Conservation (phyloP, 1,140 invertebrate genomes). For the Aphidius ervi region DNA sequence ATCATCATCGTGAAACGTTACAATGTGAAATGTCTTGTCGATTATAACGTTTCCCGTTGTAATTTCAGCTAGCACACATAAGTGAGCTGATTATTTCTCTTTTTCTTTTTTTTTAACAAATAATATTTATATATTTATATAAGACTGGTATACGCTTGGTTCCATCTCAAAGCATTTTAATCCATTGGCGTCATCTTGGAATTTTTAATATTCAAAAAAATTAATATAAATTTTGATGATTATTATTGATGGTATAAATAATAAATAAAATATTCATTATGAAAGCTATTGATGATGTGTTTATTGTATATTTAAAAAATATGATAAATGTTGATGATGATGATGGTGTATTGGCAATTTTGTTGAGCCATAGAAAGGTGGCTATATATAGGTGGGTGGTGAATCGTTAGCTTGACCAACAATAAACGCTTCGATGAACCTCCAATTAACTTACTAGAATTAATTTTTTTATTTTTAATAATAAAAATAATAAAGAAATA, state of each 20-base stretch:
- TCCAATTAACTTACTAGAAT: slow-evolving; percentile 22
- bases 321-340: not conserved
- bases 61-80: too few species aligned
- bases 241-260: not conserved
- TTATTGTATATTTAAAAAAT: too few species aligned
- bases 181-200: slow-evolving; percentile 39
- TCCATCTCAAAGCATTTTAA: slow-evolving; percentile 52
- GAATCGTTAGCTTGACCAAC: slow-evolving; percentile 3
- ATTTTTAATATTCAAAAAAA: slow-evolving; percentile 12
- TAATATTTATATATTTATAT: slow-evolving; percentile 50
- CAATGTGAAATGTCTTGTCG: too few species aligned
- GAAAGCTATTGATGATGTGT: too few species aligned
- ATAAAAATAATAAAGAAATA: slow-evolving; percentile 36
- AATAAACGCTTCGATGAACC: slow-evolving; percentile 23
- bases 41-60: too few species aligned
- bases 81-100: too few species aligned
- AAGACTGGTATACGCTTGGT: slow-evolving; percentile 44
- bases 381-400: not conserved
- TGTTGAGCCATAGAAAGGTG: not conserved
- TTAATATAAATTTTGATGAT: not conserved
- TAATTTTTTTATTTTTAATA: too few species aligned
- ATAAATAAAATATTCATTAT: not conserved
- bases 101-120: slow-evolving; percentile 42
- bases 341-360: too few species aligned
- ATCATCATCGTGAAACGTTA: too few species aligned